Percentiles rank a stretch among this genome's conserved stretches.
Conservation (phyloP, 92 coral and sea anemone species). For the Parazoanthus swiftii region DNA sequence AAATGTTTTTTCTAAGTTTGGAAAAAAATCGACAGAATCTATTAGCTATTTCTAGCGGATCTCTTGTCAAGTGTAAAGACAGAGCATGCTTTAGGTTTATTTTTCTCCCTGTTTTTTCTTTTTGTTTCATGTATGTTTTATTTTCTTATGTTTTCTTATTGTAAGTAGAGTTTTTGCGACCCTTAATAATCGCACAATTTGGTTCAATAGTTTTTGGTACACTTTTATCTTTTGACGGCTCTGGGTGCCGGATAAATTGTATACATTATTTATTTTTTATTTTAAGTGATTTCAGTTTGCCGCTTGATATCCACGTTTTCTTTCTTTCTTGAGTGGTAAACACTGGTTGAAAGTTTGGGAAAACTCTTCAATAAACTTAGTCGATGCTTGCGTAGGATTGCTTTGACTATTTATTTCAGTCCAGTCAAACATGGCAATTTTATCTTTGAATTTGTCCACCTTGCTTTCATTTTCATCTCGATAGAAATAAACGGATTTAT, state of each 20-base stretch:
- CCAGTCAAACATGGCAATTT: too few species aligned
- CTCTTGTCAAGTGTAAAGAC: too few species aligned
- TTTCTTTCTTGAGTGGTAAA: too few species aligned
- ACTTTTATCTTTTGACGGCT: background rate
- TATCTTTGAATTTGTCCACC: background rate
- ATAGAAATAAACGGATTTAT: background rate
- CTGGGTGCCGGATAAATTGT: conserved; percentile 3
- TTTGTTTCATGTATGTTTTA: background rate
- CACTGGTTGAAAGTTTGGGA: too few species aligned
- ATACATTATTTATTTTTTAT: background rate
- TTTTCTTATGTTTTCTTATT: background rate
- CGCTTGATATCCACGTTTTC: background rate
- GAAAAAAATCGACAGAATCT: too few species aligned
- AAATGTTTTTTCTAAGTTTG: too few species aligned
- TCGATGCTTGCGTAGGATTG: too few species aligned
- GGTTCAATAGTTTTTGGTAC: background rate
- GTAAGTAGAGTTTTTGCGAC: background rate
- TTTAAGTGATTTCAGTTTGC: background rate
- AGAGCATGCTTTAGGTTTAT: too few species aligned
- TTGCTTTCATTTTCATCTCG: background rate
- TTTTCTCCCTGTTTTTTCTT: too few species aligned
- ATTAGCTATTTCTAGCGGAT: too few species aligned
- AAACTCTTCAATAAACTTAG: too few species aligned
- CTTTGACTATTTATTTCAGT: too few species aligned
- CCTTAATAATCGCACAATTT: background rate